Evolutionary conservation across 2,797 vertebrate genomes (phyloP).

Genomic region (Distichodus sexfasciatus): DNA sequence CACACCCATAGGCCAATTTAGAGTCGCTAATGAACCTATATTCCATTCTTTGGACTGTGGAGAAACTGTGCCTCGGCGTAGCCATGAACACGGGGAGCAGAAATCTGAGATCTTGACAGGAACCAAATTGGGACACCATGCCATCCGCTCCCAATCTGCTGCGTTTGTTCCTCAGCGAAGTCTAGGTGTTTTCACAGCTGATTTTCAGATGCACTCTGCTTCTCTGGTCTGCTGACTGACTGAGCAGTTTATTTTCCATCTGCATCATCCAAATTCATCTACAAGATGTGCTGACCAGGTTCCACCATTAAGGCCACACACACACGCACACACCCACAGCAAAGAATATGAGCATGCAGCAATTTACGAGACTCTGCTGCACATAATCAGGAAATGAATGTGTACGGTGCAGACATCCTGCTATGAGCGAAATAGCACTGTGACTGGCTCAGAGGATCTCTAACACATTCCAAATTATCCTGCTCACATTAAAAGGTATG

Average conservation of each 20-base stretch:
- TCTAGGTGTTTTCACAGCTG: too few relatives aligned
- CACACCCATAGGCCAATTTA: too few relatives aligned
- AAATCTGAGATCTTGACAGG: too few relatives aligned
- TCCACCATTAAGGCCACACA: background rate
- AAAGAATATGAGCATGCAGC: background rate
- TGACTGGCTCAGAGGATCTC: slow-evolving; percentile 5
- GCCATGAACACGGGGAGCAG: too few relatives aligned
- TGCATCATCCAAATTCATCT: too few relatives aligned
- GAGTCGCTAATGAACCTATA: too few relatives aligned
- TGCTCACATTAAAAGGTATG: slow-evolving; percentile 26
- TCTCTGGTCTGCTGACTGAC: background rate
- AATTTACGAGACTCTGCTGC: background rate
- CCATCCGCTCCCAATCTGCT: too few relatives aligned
- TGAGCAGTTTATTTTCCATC: slow-evolving; percentile 3
- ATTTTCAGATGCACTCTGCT: slow-evolving; percentile 6
- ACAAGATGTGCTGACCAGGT: background rate
- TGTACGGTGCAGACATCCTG: background rate
- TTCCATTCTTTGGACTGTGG: too few relatives aligned
- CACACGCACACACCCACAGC: too few relatives aligned
- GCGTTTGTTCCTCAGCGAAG: too few relatives aligned
- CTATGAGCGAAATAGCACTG: background rate
- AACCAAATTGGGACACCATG: too few relatives aligned
- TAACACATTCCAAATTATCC: slow-evolving; percentile 9
- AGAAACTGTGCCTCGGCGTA: too few relatives aligned
- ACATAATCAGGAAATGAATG: slow-evolving; percentile 17